Evolutionary conservation across 30 jellyfish, hydroid and myxozoan genomes (phyloP), one percentile per base, ranked within the genome.

Genomic region (Aurelia sp.): DNA sequence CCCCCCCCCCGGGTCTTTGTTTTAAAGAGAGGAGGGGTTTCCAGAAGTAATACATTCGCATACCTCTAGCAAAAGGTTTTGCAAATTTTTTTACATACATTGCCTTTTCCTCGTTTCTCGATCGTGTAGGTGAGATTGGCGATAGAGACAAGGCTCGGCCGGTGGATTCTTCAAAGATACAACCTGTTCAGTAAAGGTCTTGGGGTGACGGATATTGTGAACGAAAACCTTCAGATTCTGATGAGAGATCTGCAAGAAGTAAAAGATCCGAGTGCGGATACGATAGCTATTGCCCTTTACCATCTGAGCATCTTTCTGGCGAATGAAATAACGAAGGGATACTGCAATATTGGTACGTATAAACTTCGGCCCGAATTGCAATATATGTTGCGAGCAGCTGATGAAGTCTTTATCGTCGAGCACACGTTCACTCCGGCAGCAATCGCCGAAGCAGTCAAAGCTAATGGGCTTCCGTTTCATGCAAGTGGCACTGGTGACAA

Each of bases 101-200:
- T n/a, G n/a, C n/a, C n/a, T n/a, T n/a, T 27, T 27, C 33, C 33
- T 27, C 33, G 33, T 27, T 27, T 2, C 33, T 27, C 33, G 2
- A 27, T 27, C 2, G 33, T 27, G 2, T 27, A 27, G 33, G 62
- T 92, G 61, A 38, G 72, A 38, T 90, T 58, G 18, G 85, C 93
- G 12, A 74, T 92, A 72, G 97, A 86, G 59, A 59, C 77, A 58
- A 84, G 94, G 30, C 88, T 93, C 13, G 98, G 98, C 52, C 86
- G 97, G 52, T 93, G 98, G 98, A 81, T 87, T 59, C 98, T 93
- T 19, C 96, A 93, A 72, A 78, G 94, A 81, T 93, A 87, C 85
- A 82, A 86, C 61, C 69, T 93, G 80, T 93, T 88, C 52, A 95
- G 95, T 84, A 91, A 89, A n/a, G 91, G 82, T 57, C 92, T 93